Evolutionary conservation across 2,113 vertebrate species (phyloP), one percentile per base, ranked within the genome.

Genomic region (Osmerus eperlanus): DNA sequence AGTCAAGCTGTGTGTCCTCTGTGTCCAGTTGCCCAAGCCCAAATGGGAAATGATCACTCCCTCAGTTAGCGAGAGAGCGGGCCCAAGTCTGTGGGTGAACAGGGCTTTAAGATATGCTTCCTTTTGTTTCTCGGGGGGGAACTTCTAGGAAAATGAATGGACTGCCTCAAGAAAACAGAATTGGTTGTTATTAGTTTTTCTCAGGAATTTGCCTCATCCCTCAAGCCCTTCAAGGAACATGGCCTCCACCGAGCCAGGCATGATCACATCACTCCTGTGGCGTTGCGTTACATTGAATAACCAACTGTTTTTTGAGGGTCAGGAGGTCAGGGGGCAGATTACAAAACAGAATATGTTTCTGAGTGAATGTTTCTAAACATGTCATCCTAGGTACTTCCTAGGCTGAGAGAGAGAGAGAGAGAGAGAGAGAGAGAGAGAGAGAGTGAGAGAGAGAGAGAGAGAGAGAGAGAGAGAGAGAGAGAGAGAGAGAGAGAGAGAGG

Each of bases 341-440:
- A 41, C 36, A 41, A 41, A 41, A 41, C 4, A 41, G 6, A 41
- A 6, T 41, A 6, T 41, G 36, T 8, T 41, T n/a, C 54, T 56
- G 54, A 56, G 54, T 7, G 54, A n/a, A 56, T 9, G 54, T 56
- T n/a, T 56, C 54, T 41, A 41, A 41, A 41, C 36, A 41, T 9
- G 36, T 41, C 36, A 41, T 41, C 36, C 36, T 41, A 8, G 36
- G 36, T 41, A 41, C 36, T 41, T 41, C 36, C 36, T 56, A 56
- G 54, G 14, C 4, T 55, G 25, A 56, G 52, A 68, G 53, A 32
- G 67, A 71, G 71, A 83, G 67, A 72, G 69, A 51, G 72, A 81
- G 61, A 77, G 77, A 73, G 64, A 66, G 71, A 78, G 16, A 11
- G 47, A 53, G 56, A 68, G 64, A 68, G 61, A 70, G 66, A 73